phyloP scores from a whole-genome alignment of 2,888 invertebrate species.

The Taenaris catops region DNA sequence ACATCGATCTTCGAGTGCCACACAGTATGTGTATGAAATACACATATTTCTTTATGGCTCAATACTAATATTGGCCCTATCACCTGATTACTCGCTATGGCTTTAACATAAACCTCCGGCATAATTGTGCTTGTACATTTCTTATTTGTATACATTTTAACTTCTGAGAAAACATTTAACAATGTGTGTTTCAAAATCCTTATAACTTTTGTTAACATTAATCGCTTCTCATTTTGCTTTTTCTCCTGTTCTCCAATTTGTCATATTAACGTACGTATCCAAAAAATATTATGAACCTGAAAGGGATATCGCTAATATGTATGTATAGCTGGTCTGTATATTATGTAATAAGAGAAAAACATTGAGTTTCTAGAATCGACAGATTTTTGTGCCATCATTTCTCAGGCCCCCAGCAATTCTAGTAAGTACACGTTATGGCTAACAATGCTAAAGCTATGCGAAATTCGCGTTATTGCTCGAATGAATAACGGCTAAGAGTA shows the following conservation, averaged over 20 bases:
- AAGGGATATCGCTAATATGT: neutral
- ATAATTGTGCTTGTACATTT: too few relatives aligned
- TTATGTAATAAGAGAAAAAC: too few relatives aligned
- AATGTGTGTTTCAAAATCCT: too few relatives aligned
- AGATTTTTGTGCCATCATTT: neutral
- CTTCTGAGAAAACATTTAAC: too few relatives aligned
- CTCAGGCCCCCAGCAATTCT: neutral
- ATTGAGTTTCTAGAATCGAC: too few relatives aligned
- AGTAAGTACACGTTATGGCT: constrained; percentile 1
- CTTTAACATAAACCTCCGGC: too few relatives aligned
- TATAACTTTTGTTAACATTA: too few relatives aligned
- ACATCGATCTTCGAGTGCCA: neutral
- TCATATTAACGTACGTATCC: too few relatives aligned
- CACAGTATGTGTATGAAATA: neutral
- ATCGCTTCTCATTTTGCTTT: too few relatives aligned
- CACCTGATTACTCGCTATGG: neutral
- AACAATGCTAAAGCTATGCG: constrained; percentile 14
- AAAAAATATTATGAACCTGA: neutral
- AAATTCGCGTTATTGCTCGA: constrained; percentile 29
- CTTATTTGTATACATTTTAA: too few relatives aligned
- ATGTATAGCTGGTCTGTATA: neutral
- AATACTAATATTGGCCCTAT: neutral
- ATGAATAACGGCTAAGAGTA: constrained; percentile 19
- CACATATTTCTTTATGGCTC: neutral
- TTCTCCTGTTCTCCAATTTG: neutral